Evolutionary conservation across 1,140 invertebrate species (phyloP).

Genomic region (Atta cephalotes): DNA sequence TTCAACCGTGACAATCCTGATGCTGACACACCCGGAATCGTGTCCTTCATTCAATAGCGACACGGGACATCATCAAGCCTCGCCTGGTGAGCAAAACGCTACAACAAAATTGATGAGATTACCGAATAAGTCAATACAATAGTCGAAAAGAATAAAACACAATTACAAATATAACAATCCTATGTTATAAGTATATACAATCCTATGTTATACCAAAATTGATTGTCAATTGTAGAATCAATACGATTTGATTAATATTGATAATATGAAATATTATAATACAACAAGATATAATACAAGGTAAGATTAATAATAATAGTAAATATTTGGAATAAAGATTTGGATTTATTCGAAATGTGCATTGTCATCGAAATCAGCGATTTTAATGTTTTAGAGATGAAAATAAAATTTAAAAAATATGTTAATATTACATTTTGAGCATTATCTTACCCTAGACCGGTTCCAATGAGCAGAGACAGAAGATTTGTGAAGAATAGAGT

Average conservation of each 20-base stretch:
- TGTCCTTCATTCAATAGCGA: conserved; percentile 87
- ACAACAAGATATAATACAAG: background rate
- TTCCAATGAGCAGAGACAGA: conserved; percentile 94
- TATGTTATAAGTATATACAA: background rate
- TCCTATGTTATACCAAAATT: background rate
- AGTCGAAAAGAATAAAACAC: background rate
- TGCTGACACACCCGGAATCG: conserved; percentile 12
- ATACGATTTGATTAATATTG: background rate
- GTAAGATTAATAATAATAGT: background rate
- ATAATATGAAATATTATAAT: background rate
- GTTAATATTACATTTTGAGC: background rate
- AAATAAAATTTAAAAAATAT: background rate
- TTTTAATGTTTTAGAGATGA: background rate
- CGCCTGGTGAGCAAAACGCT: conserved; percentile 90
- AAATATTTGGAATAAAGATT: background rate
- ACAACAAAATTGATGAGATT: conserved; percentile 65
- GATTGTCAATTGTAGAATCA: background rate
- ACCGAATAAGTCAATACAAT: background rate
- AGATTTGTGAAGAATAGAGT: conserved; percentile 96
- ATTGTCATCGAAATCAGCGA: background rate
- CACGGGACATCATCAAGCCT: conserved; percentile 88
- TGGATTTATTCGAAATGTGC: background rate
- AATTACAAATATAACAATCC: background rate
- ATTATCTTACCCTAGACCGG: conserved; percentile 93
- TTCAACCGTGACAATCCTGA: conserved; percentile 61